phyloP scores from a whole-genome alignment of 2,888 invertebrate genomes.

The Adineta ricciae region DNA sequence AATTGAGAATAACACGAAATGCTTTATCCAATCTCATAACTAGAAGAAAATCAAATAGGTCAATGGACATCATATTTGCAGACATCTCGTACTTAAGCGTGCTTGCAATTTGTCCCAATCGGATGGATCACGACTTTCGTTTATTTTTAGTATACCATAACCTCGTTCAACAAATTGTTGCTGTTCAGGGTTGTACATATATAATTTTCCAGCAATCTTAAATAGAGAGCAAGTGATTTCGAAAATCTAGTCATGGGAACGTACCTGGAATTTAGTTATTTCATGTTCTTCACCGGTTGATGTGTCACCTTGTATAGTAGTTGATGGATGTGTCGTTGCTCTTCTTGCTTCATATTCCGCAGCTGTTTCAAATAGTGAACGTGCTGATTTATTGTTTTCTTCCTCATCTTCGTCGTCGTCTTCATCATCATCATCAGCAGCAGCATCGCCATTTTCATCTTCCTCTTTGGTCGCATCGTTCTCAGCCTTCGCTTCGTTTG shows the following conservation, averaged over 20 bases:
- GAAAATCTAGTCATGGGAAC: too few relatives aligned
- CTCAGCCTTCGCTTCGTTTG: not conserved
- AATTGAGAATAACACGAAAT: constrained; percentile 29
- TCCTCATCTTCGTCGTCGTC: not conserved
- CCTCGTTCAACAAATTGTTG: constrained; percentile 25
- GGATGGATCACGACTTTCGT: constrained; percentile 16
- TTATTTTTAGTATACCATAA: constrained; percentile 28
- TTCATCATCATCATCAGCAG: not conserved
- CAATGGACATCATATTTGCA: not conserved
- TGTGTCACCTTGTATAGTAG: constrained; percentile 1
- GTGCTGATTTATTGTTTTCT: not conserved
- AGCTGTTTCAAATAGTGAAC: not conserved
- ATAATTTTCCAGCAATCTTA: not conserved
- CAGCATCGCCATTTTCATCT: not conserved
- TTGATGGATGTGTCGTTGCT: not conserved
- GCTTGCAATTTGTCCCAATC: constrained; percentile 22
- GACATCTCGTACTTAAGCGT: constrained; percentile 21
- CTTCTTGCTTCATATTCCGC: constrained; percentile 10
- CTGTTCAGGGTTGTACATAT: not conserved
- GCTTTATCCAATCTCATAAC: constrained; percentile 32
- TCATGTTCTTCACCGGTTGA: constrained; percentile 19
- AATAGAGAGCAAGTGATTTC: too few relatives aligned
- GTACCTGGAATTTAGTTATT: not conserved
- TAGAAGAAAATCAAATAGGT: not conserved
- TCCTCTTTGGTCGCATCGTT: not conserved